Evolutionary conservation across 2,113 vertebrate species (phyloP).

Genomic region (Caracal caracal): DNA sequence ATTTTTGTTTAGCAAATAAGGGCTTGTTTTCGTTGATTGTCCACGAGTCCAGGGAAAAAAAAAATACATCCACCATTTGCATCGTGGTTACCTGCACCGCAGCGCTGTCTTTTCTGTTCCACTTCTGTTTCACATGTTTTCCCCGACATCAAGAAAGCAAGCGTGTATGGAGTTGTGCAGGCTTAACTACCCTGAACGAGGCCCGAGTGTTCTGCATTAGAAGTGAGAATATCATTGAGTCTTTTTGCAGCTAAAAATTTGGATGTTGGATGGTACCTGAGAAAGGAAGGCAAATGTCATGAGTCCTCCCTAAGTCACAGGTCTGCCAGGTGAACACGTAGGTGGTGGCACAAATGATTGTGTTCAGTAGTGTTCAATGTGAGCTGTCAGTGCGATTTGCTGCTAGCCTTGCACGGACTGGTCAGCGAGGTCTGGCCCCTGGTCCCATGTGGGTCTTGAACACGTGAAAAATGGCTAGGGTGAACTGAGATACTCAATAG

Average conservation of each 20-base stretch:
- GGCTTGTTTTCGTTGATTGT: constrained; percentile 32
- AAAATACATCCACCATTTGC: neutral
- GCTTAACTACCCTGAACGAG: accelerated
- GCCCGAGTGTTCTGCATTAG: neutral
- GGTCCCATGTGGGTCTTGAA: accelerated
- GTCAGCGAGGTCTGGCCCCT: neutral
- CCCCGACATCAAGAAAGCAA: neutral
- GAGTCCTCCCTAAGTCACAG: neutral
- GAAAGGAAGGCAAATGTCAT: neutral
- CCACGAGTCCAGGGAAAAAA: neutral
- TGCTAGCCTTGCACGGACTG: accelerated
- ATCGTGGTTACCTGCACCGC: accelerated
- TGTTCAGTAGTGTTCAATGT: neutral
- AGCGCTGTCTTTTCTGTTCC: neutral
- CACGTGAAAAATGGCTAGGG: neutral
- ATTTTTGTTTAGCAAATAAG: constrained; percentile 36
- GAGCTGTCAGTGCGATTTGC: neutral
- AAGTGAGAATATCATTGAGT: neutral
- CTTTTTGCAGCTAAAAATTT: neutral
- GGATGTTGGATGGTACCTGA: neutral
- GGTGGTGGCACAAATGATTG: neutral
- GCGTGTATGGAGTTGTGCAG: neutral
- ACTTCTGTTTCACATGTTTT: neutral
- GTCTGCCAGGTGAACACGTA: neutral
- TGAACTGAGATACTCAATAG: neutral